Evolutionary conservation across 2,797 vertebrate genomes (phyloP).

Genomic region (Hozukius guyotensis): DNA sequence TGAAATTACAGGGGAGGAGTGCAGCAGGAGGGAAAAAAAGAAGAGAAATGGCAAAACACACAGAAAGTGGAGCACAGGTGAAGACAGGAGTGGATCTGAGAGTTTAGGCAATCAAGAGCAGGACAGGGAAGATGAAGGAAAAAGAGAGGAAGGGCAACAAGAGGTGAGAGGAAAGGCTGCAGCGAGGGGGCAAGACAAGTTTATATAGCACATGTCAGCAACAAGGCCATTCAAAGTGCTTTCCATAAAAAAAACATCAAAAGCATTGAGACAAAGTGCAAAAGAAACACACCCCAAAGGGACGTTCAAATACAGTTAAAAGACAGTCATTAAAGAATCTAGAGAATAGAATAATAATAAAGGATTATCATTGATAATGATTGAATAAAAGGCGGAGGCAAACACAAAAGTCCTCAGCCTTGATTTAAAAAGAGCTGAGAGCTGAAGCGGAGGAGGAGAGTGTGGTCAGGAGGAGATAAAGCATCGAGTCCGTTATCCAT

Average conservation of each 20-base stretch:
- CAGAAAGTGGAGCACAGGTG: constrained; percentile 32
- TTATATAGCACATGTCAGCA: neutral
- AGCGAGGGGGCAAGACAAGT: neutral
- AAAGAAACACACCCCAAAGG: no score
- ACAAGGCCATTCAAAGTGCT: neutral
- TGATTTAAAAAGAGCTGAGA: neutral
- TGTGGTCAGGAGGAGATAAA: constrained; percentile 75
- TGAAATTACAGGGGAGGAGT: constrained; percentile 22
- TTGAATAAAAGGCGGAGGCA: neutral
- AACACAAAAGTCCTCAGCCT: neutral
- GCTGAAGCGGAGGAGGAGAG: constrained; percentile 42
- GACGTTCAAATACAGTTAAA: neutral
- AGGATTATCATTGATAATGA: no score
- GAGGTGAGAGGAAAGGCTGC: constrained; percentile 59
- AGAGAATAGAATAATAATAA: neutral
- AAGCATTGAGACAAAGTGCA: no score
- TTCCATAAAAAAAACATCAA: neutral
- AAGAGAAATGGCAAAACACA: constrained; percentile 5
- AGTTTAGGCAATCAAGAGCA: constrained; percentile 50
- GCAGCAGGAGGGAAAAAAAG: neutral
- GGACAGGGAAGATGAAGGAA: constrained; percentile 34
- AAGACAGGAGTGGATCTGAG: constrained; percentile 28
- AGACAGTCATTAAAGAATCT: no score
- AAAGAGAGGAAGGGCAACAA: constrained; percentile 43
- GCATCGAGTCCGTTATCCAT: constrained; percentile 76